Conservation (phyloP, 2,888 invertebrate species). For the Amblyjoppa proteus region DNA sequence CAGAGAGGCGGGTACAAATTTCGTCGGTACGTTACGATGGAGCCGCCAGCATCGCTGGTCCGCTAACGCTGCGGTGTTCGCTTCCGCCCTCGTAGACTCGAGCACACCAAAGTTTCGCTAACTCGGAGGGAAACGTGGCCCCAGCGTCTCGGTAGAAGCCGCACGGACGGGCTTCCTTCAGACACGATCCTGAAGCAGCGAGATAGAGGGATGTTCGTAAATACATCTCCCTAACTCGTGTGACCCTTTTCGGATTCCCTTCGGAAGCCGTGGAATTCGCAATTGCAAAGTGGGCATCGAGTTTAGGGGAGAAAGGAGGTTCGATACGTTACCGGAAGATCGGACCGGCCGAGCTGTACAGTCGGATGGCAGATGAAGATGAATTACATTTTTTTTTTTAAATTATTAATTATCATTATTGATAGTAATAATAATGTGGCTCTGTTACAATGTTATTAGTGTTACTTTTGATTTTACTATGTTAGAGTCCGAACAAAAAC, state of each 20-base stretch:
- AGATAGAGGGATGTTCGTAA: constrained; percentile 61
- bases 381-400: background rate
- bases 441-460: no score
- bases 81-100: constrained; percentile 17
- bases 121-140: constrained; percentile 37
- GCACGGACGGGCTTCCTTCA: constrained; percentile 1
- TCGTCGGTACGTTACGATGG: constrained; percentile 21
- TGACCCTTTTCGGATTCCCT: constrained; percentile 53
- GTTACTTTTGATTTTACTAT: no score
- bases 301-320: constrained; percentile 51
- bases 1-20: constrained; percentile 48
- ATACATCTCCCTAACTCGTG: constrained; percentile 63
- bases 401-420: no score
- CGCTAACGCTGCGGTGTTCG: background rate
- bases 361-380: background rate
- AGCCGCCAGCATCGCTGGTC: constrained; percentile 9
- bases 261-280: constrained; percentile 30
- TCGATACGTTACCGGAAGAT: constrained; percentile 17
- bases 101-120: constrained; percentile 54
- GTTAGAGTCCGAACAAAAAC: no score
- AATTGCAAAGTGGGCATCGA: constrained; percentile 47
- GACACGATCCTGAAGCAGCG: constrained; percentile 19
- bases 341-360: background rate
- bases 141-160: constrained; percentile 5
- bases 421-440: no score